These are phyloP conservation scores for Cassiopea xamachana DNA, from an alignment of 30 jellyfish, hydroid and myxozoan species.

Conservation along the genomic window DNA sequence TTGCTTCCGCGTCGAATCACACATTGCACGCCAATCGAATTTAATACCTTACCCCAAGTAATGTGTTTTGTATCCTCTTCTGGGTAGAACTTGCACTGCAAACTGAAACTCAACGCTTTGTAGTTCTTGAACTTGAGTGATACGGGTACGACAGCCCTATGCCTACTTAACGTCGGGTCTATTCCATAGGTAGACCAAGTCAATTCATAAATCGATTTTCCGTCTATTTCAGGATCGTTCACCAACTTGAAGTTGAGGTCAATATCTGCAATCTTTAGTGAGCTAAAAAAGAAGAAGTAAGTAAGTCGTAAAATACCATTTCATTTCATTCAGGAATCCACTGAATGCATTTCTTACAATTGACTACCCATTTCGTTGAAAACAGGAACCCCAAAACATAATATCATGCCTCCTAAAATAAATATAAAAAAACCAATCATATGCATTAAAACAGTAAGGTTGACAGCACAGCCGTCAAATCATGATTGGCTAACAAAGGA, in stretches of 20 bases:
- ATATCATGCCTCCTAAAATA: no score
- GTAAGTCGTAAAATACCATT: no score
- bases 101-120: slow-evolving; percentile 82
- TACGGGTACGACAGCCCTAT: slow-evolving; percentile 89
- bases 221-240: slow-evolving; percentile 78
- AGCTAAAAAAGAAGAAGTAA: slow-evolving; percentile 42
- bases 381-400: no score
- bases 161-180: slow-evolving; percentile 80
- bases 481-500: no score
- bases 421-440: no score
- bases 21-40: slow-evolving; percentile 81
- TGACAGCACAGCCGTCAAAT: no score
- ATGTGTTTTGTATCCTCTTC: slow-evolving; percentile 76
- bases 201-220: slow-evolving; percentile 82
- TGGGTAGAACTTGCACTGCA: slow-evolving; percentile 93
- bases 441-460: no score
- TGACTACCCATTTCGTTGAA: no score
- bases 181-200: slow-evolving; percentile 95
- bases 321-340: no score
- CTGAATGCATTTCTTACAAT: no score
- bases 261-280: slow-evolving; percentile 81
- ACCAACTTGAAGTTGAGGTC: slow-evolving; percentile 77
- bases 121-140: slow-evolving; percentile 85
- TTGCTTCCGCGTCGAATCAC: slow-evolving; percentile 90
- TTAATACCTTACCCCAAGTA: slow-evolving; percentile 86